These are phyloP conservation scores for Halisarca cf. caerulea DNA, from an alignment of 37 sponge, comb jelly and placozoan species.

Conservation along the genomic window DNA sequence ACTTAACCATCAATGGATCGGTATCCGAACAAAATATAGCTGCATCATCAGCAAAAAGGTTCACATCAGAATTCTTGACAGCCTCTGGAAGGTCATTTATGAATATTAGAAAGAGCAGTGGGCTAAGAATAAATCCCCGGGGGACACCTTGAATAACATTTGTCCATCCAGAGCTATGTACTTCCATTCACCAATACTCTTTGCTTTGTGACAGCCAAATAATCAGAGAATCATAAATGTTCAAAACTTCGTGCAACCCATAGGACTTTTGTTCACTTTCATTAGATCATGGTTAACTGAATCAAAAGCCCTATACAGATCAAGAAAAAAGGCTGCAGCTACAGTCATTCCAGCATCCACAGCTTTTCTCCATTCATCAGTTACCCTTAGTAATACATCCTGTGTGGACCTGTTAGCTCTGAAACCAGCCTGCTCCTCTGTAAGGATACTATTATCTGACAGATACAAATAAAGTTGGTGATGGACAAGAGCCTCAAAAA, in stretches of 20 bases:
- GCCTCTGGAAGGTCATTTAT: slow-evolving; percentile 32
- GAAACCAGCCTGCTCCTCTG: slow-evolving; percentile 34
- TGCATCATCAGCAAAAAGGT: slow-evolving; percentile 42
- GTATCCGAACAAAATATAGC: slow-evolving; percentile 4
- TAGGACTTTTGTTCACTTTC: too few species aligned
- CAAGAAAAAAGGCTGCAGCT: slow-evolving; percentile 22
- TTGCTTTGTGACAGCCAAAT: slow-evolving; percentile 7
- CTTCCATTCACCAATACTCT: slow-evolving; percentile 12
- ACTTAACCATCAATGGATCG: slow-evolving; percentile 8
- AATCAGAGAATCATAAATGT: slow-evolving; percentile 25
- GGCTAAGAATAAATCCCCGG: slow-evolving; percentile 33
- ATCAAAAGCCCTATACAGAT: slow-evolving; percentile 47
- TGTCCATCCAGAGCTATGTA: slow-evolving; percentile 11
- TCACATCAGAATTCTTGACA: background rate
- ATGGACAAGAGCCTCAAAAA: slow-evolving; percentile 26
- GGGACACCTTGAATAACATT: slow-evolving; percentile 20
- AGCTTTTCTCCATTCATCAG: slow-evolving; percentile 34
- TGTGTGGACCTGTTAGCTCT: slow-evolving; percentile 31
- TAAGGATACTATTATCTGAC: slow-evolving; percentile 8
- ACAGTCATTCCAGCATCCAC: slow-evolving; percentile 25
- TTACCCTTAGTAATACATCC: slow-evolving; percentile 30
- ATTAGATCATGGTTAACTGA: slow-evolving; percentile 31
- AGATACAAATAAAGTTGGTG: slow-evolving; percentile 29
- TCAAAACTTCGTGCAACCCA: background rate
- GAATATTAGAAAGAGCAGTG: slow-evolving; percentile 24